Evolutionary conservation across 1,140 invertebrate genomes (phyloP).

Genomic region (Leptonema lineaticorne): DNA sequence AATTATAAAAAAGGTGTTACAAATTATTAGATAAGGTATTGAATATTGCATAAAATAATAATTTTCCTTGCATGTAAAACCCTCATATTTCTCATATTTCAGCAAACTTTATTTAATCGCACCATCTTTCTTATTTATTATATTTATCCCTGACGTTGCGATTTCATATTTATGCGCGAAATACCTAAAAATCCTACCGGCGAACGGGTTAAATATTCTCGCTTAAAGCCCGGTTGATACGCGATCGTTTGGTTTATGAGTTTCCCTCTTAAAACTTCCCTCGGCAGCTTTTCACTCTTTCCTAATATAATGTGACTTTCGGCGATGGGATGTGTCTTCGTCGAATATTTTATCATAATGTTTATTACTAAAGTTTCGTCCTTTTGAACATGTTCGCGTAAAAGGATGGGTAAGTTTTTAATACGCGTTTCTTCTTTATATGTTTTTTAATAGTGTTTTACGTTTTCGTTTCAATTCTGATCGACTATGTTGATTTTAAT

Average conservation of each 20-base stretch:
- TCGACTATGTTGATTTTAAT: not conserved
- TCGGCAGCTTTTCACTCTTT: not conserved
- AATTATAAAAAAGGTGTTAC: too few species aligned
- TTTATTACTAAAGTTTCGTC: conserved; percentile 17
- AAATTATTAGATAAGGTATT: too few species aligned
- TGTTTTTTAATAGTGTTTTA: not conserved
- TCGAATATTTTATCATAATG: conserved; percentile 18
- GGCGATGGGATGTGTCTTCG: conserved; percentile 1
- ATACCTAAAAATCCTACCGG: conserved; percentile 6
- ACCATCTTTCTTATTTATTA: not conserved
- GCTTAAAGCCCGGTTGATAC: not conserved
- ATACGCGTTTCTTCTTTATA: not conserved
- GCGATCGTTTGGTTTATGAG: conserved; percentile 24
- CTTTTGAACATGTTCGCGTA: not conserved
- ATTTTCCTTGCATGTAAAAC: too few species aligned
- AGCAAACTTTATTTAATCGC: too few species aligned
- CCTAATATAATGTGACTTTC: conserved; percentile 20
- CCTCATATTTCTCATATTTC: too few species aligned
- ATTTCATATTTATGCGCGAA: conserved; percentile 3
- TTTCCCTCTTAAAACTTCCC: conserved; percentile 10
- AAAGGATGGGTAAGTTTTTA: not conserved
- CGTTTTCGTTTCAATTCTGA: not conserved
- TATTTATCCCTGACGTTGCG: not conserved
- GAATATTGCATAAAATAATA: too few species aligned
- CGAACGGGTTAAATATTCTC: not conserved